phyloP scores from a whole-genome alignment of 1,140 invertebrate genomes.

The Saccostrea glomerata region DNA sequence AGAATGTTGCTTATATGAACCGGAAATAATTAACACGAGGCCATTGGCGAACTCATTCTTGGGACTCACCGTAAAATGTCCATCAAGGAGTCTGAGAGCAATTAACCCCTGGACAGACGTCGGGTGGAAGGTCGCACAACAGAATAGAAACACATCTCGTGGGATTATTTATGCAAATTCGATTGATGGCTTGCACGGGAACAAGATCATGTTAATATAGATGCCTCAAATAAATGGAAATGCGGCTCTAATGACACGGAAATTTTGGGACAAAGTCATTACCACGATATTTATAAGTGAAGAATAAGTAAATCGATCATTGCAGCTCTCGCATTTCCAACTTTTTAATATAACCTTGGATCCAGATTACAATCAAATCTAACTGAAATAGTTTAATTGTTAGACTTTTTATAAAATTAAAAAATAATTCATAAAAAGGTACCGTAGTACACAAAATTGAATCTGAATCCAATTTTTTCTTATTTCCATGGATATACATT shows the following conservation, averaged over 20 bases:
- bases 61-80: constrained; percentile 19
- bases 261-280: not conserved
- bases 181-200: not conserved
- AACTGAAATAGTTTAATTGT: no score
- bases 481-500: no score
- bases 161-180: constrained; percentile 32
- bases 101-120: not conserved
- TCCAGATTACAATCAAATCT: no score
- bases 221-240: constrained; percentile 4
- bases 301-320: not conserved
- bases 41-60: constrained; percentile 12
- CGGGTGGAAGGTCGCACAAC: constrained; percentile 9
- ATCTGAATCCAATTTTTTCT: no score
- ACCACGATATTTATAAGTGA: not conserved
- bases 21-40: constrained; percentile 24
- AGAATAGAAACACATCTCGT: constrained; percentile 18
- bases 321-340: no score
- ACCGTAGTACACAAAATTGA: no score
- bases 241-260: not conserved
- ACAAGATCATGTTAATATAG: constrained; percentile 30
- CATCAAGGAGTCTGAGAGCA: not conserved
- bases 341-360: no score
- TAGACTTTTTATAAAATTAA: no score
- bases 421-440: no score
- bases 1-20: constrained; percentile 22